A percentile compares a stretch with the other conserved stretches of the same genome.
phyloP scores from a whole-genome alignment of 2,113 vertebrate species.

The Bos indicus region DNA sequence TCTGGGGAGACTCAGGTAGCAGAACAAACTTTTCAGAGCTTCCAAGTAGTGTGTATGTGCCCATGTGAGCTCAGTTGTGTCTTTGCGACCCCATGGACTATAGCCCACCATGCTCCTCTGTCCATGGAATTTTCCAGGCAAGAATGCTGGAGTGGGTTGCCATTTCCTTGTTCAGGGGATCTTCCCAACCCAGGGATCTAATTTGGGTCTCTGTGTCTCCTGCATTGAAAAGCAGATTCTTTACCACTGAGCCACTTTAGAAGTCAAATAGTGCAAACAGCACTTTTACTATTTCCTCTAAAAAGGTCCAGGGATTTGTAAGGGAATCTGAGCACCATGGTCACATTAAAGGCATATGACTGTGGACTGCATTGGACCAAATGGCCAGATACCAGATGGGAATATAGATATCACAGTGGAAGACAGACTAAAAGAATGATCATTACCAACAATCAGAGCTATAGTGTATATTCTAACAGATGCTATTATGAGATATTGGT shows the following conservation, averaged over 20 bases:
- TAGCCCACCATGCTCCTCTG: neutral
- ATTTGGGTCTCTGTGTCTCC: neutral
- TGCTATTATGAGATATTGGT: neutral
- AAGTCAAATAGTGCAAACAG: neutral
- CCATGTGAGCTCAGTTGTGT: neutral
- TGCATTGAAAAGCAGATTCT: neutral
- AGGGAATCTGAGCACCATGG: neutral
- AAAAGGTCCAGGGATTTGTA: neutral
- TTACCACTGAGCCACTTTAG: neutral
- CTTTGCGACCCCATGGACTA: neutral
- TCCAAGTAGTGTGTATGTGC: neutral
- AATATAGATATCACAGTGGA: neutral
- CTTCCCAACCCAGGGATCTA: neutral
- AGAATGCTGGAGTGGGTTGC: neutral
- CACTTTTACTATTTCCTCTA: neutral
- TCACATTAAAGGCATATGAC: neutral
- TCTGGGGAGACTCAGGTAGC: neutral
- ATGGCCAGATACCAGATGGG: neutral
- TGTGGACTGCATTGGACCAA: neutral
- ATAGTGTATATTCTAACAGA: neutral
- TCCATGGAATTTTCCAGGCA: neutral
- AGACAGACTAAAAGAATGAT: neutral
- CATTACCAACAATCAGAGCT: neutral
- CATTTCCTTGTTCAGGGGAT: neutral
- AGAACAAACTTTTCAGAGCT: neutral